phyloP scores from a whole-genome alignment of 2,888 invertebrate species.

The Hoplodrina ambigua region DNA sequence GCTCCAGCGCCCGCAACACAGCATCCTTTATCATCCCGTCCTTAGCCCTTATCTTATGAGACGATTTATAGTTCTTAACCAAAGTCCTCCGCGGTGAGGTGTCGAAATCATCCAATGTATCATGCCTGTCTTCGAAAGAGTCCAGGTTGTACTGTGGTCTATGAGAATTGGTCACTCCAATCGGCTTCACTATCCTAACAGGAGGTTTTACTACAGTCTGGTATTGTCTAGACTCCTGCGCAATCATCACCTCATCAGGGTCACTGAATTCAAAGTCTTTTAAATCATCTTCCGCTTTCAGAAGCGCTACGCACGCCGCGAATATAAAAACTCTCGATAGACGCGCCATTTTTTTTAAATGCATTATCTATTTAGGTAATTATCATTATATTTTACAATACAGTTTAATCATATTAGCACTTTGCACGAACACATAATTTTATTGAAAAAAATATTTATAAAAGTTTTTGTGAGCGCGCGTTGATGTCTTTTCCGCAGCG shows the following conservation, averaged over 20 bases:
- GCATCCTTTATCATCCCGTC: constrained; percentile 89
- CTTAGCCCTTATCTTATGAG: constrained; percentile 77
- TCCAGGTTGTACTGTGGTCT: constrained; percentile 86
- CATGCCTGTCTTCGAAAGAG: constrained; percentile 80
- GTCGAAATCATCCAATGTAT: constrained; percentile 69
- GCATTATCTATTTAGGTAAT: constrained; percentile 9
- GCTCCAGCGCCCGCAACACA: constrained; percentile 90
- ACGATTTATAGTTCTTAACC: constrained; percentile 77
- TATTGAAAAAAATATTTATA: neutral
- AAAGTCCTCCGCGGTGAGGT: constrained; percentile 73
- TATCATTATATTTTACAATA: constrained; percentile 31
- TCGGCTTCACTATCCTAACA: constrained; percentile 77
- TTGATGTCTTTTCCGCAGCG: constrained; percentile 67
- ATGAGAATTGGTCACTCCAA: constrained; percentile 85
- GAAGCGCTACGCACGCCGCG: constrained; percentile 66
- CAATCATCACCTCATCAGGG: constrained; percentile 85
- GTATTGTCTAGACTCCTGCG: constrained; percentile 85
- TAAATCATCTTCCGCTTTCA: constrained; percentile 75
- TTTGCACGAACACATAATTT: constrained; percentile 61
- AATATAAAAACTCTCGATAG: constrained; percentile 66
- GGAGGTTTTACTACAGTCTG: constrained; percentile 82
- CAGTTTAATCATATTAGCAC: constrained; percentile 54
- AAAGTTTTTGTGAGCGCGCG: constrained; percentile 63
- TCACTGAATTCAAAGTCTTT: constrained; percentile 81
- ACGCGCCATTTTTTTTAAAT: constrained; percentile 72